phyloP scores from a whole-genome alignment of 2,113 vertebrate genomes.

The Lepus timidus region DNA sequence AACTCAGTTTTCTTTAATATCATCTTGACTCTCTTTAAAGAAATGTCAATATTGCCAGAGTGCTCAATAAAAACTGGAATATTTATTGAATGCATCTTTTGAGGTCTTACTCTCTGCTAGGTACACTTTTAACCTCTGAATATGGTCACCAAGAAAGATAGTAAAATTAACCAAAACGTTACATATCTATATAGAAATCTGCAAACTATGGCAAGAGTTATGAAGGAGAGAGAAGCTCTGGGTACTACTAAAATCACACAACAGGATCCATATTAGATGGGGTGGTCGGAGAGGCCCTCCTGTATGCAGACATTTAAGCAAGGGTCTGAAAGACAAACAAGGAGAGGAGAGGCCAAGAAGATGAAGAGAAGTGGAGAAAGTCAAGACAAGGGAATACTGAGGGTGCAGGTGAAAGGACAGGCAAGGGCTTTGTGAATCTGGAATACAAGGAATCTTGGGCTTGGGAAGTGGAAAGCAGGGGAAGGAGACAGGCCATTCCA shows the following conservation, averaged over 20 bases:
- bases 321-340: background rate
- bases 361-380: background rate
- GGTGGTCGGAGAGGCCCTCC: background rate
- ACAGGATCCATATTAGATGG: background rate
- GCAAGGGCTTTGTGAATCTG: background rate
- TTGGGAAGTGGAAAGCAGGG: background rate
- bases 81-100: background rate
- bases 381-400: background rate
- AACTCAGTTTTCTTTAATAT: background rate
- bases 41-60: conserved; percentile 10
- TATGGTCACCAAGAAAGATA: background rate
- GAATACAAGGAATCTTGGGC: background rate
- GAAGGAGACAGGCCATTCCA: background rate
- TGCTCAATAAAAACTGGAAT: background rate
- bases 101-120: background rate
- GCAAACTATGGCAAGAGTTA: background rate
- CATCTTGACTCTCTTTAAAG: background rate
- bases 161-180: background rate
- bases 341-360: background rate
- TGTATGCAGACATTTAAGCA: background rate
- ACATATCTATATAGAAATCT: background rate
- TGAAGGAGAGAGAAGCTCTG: background rate
- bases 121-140: background rate
- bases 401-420: background rate
- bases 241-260: background rate